These are phyloP conservation scores for Acrocephalus kingi DNA, from an alignment of 2,113 vertebrate genomes.

Conservation along the genomic window DNA sequence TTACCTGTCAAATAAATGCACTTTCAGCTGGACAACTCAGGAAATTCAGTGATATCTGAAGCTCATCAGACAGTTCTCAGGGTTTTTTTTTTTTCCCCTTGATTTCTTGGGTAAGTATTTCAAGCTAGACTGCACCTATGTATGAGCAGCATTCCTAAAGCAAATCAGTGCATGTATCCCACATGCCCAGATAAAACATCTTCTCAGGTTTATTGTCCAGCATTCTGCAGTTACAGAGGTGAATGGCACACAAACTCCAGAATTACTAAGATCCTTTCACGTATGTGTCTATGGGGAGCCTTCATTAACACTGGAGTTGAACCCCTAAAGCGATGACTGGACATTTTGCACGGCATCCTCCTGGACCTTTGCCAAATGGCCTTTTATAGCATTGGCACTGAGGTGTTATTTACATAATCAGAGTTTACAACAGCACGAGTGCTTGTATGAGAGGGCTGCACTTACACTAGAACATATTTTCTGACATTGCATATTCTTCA, in stretches of 20 bases:
- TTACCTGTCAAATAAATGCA: constrained; percentile 40
- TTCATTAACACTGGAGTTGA: not conserved
- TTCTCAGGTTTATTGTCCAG: not conserved
- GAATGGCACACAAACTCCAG: not conserved
- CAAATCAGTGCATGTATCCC: not conserved
- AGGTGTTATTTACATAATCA: not conserved
- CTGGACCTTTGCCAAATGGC: not conserved
- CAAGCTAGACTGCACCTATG: not conserved
- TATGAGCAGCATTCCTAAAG: not conserved
- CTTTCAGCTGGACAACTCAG: not conserved
- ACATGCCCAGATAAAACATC: not conserved
- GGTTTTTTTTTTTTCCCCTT: not conserved
- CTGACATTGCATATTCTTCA: constrained; percentile 37
- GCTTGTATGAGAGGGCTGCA: constrained; percentile 1
- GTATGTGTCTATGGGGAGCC: not conserved
- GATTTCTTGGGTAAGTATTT: not conserved
- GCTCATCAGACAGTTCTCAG: not conserved
- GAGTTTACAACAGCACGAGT: constrained; percentile 13
- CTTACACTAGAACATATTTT: constrained; percentile 23
- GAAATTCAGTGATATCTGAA: not conserved
- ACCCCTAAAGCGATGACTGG: not conserved
- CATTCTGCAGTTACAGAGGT: not conserved
- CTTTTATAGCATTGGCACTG: not conserved
- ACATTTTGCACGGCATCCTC: not conserved
- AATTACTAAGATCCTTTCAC: not conserved